A percentile compares a stretch with the other conserved stretches of the same genome.
Conservation (phyloP, 1,140 invertebrate genomes). For the Hylaeus anthracinus region DNA sequence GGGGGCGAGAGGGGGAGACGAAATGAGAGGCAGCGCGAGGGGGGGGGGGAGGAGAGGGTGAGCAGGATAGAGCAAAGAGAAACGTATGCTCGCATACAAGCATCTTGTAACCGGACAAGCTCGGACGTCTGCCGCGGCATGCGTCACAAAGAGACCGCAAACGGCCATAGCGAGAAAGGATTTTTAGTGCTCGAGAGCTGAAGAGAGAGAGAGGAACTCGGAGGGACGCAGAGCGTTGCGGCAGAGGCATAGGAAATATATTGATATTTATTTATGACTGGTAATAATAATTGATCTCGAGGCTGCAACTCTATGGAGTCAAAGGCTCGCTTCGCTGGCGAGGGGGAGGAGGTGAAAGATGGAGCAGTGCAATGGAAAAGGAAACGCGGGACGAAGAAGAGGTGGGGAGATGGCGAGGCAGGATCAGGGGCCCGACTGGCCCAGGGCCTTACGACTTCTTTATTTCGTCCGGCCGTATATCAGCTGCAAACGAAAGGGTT, state of each 20-base stretch:
- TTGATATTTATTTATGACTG: slow-evolving; percentile 72
- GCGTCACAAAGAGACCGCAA: slow-evolving; percentile 69
- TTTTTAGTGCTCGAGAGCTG: slow-evolving; percentile 58
- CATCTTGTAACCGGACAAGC: slow-evolving; percentile 67
- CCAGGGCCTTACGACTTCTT: slow-evolving; percentile 68
- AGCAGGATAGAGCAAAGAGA: slow-evolving; percentile 56
- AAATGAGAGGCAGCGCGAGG: slow-evolving; percentile 20
- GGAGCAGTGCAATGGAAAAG: slow-evolving; percentile 11
- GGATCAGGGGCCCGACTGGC: slow-evolving; percentile 43
- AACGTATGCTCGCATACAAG: slow-evolving; percentile 62
- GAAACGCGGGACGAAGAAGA: neutral
- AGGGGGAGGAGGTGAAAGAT: slow-evolving; percentile 2
- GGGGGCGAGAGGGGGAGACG: slow-evolving; percentile 11
- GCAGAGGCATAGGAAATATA: slow-evolving; percentile 59
- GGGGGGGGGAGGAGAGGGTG: slow-evolving; percentile 15
- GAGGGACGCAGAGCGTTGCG: neutral
- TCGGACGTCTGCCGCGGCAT: slow-evolving; percentile 63
- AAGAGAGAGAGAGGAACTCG: neutral
- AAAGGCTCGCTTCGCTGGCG: neutral
- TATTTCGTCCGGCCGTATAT: slow-evolving; percentile 68
- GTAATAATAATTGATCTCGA: slow-evolving; percentile 72
- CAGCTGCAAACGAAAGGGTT: slow-evolving; percentile 64
- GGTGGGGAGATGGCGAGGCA: neutral
- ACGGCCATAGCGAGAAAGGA: slow-evolving; percentile 53
- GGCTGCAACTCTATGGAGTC: slow-evolving; percentile 53